These are phyloP conservation scores for Tragelaphus strepsiceros DNA, from an alignment of 2,113 vertebrate species.

Conservation along the genomic window DNA sequence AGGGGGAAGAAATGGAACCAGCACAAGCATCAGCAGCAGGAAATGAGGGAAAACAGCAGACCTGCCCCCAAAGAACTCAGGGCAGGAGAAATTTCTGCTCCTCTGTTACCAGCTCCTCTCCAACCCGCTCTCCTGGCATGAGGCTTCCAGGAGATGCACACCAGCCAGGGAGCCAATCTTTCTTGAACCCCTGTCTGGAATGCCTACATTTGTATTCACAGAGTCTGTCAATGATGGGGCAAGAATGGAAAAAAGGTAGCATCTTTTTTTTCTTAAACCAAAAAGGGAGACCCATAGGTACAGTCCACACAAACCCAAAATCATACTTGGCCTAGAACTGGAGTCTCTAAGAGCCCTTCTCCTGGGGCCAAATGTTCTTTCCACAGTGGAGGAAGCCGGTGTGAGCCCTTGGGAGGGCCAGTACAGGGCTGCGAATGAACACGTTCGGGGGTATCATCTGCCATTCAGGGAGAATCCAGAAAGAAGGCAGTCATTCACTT, in stretches of 20 bases:
- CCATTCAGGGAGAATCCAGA: not conserved
- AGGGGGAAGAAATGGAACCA: not conserved
- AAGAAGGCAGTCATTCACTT: not conserved
- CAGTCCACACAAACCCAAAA: not conserved
- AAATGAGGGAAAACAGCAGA: not conserved
- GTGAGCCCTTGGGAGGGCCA: not conserved
- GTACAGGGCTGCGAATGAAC: not conserved
- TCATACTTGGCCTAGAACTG: not conserved
- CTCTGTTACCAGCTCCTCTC: not conserved
- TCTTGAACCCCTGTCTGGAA: not conserved
- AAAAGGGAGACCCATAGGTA: not conserved
- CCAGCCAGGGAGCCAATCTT: not conserved
- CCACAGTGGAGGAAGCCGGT: not conserved
- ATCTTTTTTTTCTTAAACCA: not conserved
- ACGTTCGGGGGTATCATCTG: not conserved
- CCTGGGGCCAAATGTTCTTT: not conserved
- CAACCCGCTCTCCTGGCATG: fast-evolving
- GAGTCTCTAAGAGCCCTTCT: not conserved
- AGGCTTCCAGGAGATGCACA: not conserved
- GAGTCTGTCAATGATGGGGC: not conserved
- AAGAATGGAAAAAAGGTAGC: not conserved
- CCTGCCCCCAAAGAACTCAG: not conserved
- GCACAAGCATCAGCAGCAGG: not conserved
- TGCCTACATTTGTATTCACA: not conserved
- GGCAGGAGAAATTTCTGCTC: not conserved